Evolutionary conservation across 2,888 invertebrate genomes (phyloP), one percentile per base, ranked within the genome.

Genomic region (Polylopha cassiicola): DNA sequence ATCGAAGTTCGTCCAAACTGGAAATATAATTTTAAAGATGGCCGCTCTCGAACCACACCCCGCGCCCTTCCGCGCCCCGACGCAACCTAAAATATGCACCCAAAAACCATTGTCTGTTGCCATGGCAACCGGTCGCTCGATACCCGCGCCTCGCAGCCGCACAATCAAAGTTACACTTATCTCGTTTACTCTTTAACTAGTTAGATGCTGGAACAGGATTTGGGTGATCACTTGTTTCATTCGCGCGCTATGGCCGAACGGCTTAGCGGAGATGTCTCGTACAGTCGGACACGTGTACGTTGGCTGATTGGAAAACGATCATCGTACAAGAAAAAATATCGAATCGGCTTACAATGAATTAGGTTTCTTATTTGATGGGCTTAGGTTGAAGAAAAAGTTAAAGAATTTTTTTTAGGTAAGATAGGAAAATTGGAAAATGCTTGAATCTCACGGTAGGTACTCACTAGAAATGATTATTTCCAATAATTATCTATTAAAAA

Each of bases 11-110:
- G 65, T 58, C 70, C 72, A 74, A 82, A 82, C 80, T 82, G 76
- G 80, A 81, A 82, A 84, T 78, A 81, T 80, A 75, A 80, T 79
- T 85, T 82, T 82, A 81, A 86, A 84, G 81, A 86, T 85, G 86
- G 85, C 77, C 73, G 55, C 61, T 71, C 66, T 68, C 68, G 62
- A 58, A 65, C 69, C 71, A 63, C 63, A 64, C 70, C 63, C 63
- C 62, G 62, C 62, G 55, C 70, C 53, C 63, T 39, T 59, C 65
- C 65, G 54, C 56, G 54, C 66, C 72, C 72, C 71, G 72, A 65
- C 82, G 79, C 75, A 78, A 74, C 80, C 80, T 82, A 85, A 86
- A 85, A 86, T 85, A 86, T 86, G 85, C 86, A 86, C 85, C 86
- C 85, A 73, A 85, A 85, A 85, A 71, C 84, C 84, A 82, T 84